Evolutionary conservation across 92 coral and sea anemone species (phyloP).

Genomic region (Chrysogorgia sp.): DNA sequence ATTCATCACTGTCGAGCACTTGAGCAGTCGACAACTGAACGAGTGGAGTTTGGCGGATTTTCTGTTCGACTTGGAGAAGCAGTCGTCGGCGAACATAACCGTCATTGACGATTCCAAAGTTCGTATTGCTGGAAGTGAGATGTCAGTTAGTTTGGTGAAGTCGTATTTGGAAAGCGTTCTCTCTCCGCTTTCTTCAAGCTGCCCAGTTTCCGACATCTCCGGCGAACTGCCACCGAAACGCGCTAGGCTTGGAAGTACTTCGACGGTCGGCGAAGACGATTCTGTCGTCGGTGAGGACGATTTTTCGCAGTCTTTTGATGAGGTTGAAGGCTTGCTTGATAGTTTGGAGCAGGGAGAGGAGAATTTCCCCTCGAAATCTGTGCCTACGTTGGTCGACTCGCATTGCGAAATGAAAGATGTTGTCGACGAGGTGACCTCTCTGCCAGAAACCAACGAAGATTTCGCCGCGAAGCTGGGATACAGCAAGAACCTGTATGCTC

Average conservation of each 20-base stretch:
- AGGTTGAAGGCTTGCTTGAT: conserved; percentile 36
- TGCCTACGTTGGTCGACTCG: neutral
- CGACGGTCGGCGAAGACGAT: conserved; percentile 8
- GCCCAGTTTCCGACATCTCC: neutral
- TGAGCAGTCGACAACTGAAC: neutral
- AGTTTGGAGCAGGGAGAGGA: conserved; percentile 19
- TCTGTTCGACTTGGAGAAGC: conserved; percentile 26
- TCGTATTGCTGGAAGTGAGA: conserved; percentile 26
- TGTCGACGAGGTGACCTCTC: neutral
- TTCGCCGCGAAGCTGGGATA: conserved; percentile 87
- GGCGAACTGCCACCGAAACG: conserved; percentile 30
- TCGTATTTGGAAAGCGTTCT: conserved; percentile 4
- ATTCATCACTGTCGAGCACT: conserved; percentile 14
- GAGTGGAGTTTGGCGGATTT: conserved; percentile 19
- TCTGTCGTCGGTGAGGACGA: neutral
- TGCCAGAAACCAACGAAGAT: conserved; percentile 45
- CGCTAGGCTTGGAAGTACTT: conserved; percentile 28
- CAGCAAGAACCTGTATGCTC: conserved; percentile 68
- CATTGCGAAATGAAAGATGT: conserved; percentile 2
- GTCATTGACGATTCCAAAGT: conserved; percentile 1
- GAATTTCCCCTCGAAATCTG: neutral
- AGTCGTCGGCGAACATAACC: conserved; percentile 33
- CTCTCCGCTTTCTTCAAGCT: neutral
- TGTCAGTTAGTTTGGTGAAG: conserved; percentile 9
- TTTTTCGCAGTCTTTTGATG: conserved; percentile 3